Conservation (phyloP, 1,140 invertebrate genomes). For the Idris sp. region DNA sequence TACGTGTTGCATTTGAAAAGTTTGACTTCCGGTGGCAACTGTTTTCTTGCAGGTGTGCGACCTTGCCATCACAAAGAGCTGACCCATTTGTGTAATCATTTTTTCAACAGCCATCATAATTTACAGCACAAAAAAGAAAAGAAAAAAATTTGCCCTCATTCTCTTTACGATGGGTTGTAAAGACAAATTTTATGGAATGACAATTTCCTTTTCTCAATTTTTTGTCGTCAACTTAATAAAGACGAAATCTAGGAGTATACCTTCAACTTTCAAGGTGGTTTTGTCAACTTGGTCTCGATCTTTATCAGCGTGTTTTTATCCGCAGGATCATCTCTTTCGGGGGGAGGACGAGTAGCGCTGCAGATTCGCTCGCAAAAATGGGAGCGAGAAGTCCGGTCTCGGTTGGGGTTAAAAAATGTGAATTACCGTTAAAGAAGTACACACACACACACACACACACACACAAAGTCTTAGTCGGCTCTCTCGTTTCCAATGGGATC, state of each 20-base stretch:
- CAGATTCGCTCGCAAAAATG: slow-evolving; percentile 46
- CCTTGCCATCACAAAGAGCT: slow-evolving; percentile 66
- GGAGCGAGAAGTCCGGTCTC: slow-evolving; percentile 55
- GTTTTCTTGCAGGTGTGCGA: slow-evolving; percentile 34
- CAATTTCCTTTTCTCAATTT: slow-evolving; percentile 6
- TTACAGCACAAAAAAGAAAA: neutral
- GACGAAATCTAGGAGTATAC: no score
- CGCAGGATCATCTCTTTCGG: slow-evolving; percentile 9
- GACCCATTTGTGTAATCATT: slow-evolving; percentile 63
- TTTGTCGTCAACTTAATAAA: no score
- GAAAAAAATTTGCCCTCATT: slow-evolving; percentile 1
- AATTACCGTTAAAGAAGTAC: slow-evolving; percentile 63
- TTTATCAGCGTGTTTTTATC: slow-evolving; percentile 25
- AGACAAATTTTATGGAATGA: slow-evolving; percentile 13
- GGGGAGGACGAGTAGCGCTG: slow-evolving; percentile 24
- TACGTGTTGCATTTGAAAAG: no score
- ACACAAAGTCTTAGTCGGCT: slow-evolving; percentile 48
- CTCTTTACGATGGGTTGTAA: slow-evolving; percentile 5
- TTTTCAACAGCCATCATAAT: slow-evolving; percentile 56
- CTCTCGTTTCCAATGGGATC: slow-evolving; percentile 55
- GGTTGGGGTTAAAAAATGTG: slow-evolving; percentile 56
- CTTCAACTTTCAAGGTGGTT: no score
- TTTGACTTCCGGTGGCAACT: slow-evolving; percentile 47
- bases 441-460: no score
- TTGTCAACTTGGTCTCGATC: no score